These are phyloP conservation scores for Anoplophora glabripennis DNA, from an alignment of 1,140 invertebrate genomes.

Conservation along the genomic window DNA sequence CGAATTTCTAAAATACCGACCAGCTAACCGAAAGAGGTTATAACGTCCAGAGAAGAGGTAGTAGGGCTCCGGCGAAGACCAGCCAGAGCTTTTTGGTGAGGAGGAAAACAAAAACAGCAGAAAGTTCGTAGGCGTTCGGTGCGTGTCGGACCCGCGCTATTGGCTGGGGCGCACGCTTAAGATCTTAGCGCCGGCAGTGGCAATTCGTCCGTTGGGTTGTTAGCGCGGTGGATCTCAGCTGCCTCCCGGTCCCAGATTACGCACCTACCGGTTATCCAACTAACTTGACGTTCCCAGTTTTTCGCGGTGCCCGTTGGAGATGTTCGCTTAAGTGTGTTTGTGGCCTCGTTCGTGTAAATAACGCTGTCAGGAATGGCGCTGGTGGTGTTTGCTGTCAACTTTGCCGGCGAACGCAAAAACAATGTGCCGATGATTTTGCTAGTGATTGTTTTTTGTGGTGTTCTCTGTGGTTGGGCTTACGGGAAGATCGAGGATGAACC, in stretches of 20 bases:
- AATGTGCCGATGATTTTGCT: conserved; percentile 14
- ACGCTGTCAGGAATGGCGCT: conserved; percentile 1
- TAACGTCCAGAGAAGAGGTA: too few relatives aligned
- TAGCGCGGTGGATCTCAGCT: conserved; percentile 5
- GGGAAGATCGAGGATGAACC: conserved; percentile 23
- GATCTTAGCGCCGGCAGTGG: conserved; percentile 31
- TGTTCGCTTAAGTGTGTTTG: neutral
- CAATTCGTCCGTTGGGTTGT: conserved; percentile 27
- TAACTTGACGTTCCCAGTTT: neutral
- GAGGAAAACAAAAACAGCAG: conserved; percentile 10
- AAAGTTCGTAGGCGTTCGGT: conserved; percentile 25
- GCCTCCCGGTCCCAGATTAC: neutral
- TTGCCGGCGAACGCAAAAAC: neutral
- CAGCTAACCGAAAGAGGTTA: too few relatives aligned
- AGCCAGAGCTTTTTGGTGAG: too few relatives aligned
- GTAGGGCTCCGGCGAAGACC: too few relatives aligned
- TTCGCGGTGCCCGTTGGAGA: neutral
- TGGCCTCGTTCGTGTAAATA: neutral
- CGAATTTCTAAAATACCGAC: too few relatives aligned
- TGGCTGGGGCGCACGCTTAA: conserved; percentile 32
- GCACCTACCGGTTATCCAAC: neutral
- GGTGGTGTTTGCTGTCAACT: conserved; percentile 6
- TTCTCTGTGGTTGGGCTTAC: conserved; percentile 4
- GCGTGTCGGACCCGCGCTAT: conserved; percentile 24
- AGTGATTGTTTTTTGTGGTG: conserved; percentile 20